Percentiles rank a stretch among this genome's conserved stretches.
Conservation (phyloP, 1,140 invertebrate genomes). For the Hesperophylax magnus region DNA sequence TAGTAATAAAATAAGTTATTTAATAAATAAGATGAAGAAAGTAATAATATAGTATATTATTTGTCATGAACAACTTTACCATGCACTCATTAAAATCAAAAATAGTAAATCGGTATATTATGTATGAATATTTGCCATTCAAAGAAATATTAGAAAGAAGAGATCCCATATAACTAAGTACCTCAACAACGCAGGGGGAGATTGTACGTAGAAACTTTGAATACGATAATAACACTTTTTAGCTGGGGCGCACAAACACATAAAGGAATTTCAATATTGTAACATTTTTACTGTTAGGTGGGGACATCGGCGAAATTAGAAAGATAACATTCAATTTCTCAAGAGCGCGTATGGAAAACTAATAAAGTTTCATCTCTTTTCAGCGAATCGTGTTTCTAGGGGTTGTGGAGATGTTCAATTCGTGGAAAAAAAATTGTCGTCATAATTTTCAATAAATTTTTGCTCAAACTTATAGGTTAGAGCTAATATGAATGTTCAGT, state of each 20-base stretch:
- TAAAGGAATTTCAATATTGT: constrained; percentile 33
- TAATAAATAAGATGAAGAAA: too few relatives aligned
- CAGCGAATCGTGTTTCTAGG: background rate
- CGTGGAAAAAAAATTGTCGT: too few relatives aligned
- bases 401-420: too few relatives aligned
- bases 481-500: too few relatives aligned
- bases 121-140: too few relatives aligned
- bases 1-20: too few relatives aligned
- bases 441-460: too few relatives aligned
- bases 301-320: constrained; percentile 49
- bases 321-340: constrained; percentile 54
- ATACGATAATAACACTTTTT: constrained; percentile 54
- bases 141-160: background rate
- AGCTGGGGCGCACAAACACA: constrained; percentile 43
- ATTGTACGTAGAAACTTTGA: background rate
- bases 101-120: too few relatives aligned
- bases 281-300: constrained; percentile 52
- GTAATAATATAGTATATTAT: too few relatives aligned
- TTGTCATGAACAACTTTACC: too few relatives aligned
- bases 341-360: constrained; percentile 43
- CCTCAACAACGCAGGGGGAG: background rate
- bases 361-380: constrained; percentile 53
- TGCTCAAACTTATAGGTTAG: too few relatives aligned
- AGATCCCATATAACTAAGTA: background rate
- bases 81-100: too few relatives aligned